Evolutionary conservation across 2,888 invertebrate species (phyloP).

Genomic region (Heterodera filipjevi): DNA sequence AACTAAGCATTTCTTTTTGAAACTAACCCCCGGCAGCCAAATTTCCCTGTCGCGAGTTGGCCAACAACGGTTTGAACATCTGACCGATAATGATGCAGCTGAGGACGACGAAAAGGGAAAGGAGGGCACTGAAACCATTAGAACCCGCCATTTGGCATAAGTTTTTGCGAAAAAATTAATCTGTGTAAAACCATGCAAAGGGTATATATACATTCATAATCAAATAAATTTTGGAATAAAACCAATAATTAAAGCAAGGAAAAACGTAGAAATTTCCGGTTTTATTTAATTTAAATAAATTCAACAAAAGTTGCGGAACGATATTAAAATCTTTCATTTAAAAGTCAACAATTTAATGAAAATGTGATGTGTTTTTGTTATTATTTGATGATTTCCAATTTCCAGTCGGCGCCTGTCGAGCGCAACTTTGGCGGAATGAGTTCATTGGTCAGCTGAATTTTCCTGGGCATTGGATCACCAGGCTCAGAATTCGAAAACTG

Average conservation of each 20-base stretch:
- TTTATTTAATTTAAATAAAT: neutral
- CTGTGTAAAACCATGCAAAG: neutral
- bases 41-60: slow-evolving; percentile 44
- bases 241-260: neutral
- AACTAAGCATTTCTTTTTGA: too few species aligned
- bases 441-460: slow-evolving; percentile 35
- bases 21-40: slow-evolving; percentile 40
- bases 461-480: neutral
- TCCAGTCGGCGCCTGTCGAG: slow-evolving; percentile 41
- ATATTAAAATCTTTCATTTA: neutral
- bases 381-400: slow-evolving; percentile 38
- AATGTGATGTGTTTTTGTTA: neutral
- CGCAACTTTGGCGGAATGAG: slow-evolving; percentile 45
- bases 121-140: slow-evolving; percentile 41
- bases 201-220: too few species aligned
- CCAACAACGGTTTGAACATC: slow-evolving; percentile 41
- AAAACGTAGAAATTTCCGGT: too few species aligned
- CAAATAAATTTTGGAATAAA: slow-evolving; percentile 19
- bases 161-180: too few species aligned
- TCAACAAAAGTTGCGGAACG: slow-evolving; percentile 24
- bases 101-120: slow-evolving; percentile 36
- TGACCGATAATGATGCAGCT: slow-evolving; percentile 40
- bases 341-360: slow-evolving; percentile 33
- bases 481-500: neutral
- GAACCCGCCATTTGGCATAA: slow-evolving; percentile 38